Percentiles rank a stretch among this genome's conserved stretches.
Conservation (phyloP, 2,113 vertebrate genomes). For the Lamprotornis superbus region DNA sequence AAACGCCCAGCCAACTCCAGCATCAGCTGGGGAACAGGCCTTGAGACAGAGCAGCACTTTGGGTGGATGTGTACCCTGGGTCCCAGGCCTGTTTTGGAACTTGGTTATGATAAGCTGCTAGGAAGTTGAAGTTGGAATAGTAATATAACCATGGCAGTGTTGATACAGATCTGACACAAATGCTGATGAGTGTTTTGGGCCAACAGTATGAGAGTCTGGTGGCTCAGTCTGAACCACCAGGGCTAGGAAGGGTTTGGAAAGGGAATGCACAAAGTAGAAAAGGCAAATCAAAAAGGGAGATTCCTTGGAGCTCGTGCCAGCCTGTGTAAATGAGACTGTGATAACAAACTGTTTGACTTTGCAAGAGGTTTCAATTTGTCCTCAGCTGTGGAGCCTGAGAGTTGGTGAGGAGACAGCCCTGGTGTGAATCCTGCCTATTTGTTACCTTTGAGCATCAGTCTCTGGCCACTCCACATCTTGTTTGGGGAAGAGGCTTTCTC, state of each 20-base stretch:
- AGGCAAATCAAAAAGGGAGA: not conserved
- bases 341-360: not conserved
- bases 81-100: not conserved
- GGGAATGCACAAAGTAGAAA: not conserved
- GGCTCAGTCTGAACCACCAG: not conserved
- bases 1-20: not conserved
- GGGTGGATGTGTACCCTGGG: not conserved
- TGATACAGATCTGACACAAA: not conserved
- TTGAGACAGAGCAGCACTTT: not conserved
- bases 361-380: not conserved
- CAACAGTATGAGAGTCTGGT: not conserved
- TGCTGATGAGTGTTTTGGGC: not conserved
- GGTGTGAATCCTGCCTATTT: not conserved
- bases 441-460: not conserved
- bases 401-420: not conserved
- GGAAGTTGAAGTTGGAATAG: not conserved
- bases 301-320: not conserved
- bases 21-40: not conserved
- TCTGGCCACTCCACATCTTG: not conserved
- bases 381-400: accelerated
- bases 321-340: not conserved
- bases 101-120: not conserved
- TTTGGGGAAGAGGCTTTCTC: not conserved
- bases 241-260: not conserved
- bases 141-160: not conserved